These are phyloP conservation scores for Rhea pennata DNA, from an alignment of 2,113 vertebrate species.

Conservation along the genomic window DNA sequence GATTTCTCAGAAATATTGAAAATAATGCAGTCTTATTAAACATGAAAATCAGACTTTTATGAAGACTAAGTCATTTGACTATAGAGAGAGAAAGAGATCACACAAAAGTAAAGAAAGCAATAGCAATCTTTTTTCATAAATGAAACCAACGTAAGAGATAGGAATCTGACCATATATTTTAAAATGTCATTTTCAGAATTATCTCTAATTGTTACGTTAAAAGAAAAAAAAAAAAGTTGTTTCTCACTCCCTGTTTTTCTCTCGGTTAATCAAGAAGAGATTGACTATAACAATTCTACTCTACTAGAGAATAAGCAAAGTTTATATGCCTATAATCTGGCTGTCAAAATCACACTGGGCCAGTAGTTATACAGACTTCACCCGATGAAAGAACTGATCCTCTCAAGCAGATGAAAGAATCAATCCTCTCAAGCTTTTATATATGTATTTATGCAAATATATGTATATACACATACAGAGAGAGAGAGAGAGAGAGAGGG, in stretches of 20 bases:
- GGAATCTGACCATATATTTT: background rate
- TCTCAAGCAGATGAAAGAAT: background rate
- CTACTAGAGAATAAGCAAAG: background rate
- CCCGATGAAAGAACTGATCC: background rate
- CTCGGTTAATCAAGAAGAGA: background rate
- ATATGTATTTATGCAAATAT: background rate
- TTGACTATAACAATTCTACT: background rate
- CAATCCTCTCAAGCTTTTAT: background rate
- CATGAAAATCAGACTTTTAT: background rate
- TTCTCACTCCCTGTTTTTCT: background rate
- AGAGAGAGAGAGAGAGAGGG: background rate
- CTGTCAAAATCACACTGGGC: background rate
- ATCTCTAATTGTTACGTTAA: background rate
- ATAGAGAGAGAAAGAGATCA: background rate
- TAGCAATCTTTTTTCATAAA: background rate
- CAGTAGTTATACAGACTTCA: background rate
- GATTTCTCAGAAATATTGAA: background rate
- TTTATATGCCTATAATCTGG: background rate
- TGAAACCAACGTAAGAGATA: background rate
- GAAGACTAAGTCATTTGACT: background rate
- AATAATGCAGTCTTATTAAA: background rate
- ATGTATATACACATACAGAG: rapidly evolving
- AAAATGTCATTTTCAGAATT: background rate
- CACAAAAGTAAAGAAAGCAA: background rate
- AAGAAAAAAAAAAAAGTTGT: background rate